These are phyloP conservation scores for Tenualosa thibaudeaui DNA, from an alignment of 2,797 vertebrate genomes.

Conservation along the genomic window DNA sequence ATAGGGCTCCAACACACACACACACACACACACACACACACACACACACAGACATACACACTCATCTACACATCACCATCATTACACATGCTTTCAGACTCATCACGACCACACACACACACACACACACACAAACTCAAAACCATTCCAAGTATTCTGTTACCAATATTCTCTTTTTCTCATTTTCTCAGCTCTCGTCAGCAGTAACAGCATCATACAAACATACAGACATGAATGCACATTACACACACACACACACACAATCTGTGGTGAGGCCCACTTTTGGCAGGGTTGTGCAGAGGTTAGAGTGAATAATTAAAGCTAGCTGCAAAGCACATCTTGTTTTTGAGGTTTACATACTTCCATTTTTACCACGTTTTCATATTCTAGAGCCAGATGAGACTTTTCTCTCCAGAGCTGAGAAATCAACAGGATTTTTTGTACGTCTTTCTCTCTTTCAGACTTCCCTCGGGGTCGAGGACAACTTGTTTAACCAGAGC, in stretches of 20 bases:
- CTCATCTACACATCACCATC: not conserved
- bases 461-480: constrained; percentile 44
- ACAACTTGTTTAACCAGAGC: constrained; percentile 47
- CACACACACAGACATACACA: not conserved
- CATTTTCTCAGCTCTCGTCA: too few species aligned
- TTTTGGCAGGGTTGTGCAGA: constrained; percentile 70
- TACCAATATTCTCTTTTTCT: too few species aligned
- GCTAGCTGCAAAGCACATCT: constrained; percentile 68
- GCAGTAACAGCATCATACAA: constrained; percentile 9
- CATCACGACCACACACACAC: not conserved
- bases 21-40: not conserved
- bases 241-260: not conserved
- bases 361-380: constrained; percentile 55
- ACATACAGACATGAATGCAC: not conserved
- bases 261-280: constrained; percentile 48
- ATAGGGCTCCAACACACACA: not conserved
- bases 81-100: not conserved
- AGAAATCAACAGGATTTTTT: constrained; percentile 66
- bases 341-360: constrained; percentile 71
- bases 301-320: constrained; percentile 80
- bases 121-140: not conserved
- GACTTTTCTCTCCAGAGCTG: constrained; percentile 38
- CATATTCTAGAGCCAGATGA: constrained; percentile 73
- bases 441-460: not conserved
- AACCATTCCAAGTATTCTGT: constrained; percentile 32